Base-by-base conservation (phyloP, 2,888 invertebrate species). In the Leptinotarsa juncta region DNA sequence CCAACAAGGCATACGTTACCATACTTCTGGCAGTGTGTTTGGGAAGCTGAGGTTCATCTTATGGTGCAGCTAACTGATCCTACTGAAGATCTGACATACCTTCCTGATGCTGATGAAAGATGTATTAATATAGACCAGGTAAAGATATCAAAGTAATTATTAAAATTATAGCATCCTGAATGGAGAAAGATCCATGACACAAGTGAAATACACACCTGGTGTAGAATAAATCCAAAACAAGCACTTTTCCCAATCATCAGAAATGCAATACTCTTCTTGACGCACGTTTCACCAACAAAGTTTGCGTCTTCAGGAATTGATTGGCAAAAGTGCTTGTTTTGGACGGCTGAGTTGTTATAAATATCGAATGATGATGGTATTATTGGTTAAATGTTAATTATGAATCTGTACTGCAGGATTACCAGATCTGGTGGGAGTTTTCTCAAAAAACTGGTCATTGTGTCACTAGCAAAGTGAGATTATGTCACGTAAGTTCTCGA, bases 21-120 rank as follows among this genome's bases (percentile, higher is more conserved):
- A 50, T 85, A 86, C 83, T 94, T 97, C 87, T 97, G 97, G 97
- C 95, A 96, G 88, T 94, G 95, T 89, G 93, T 95, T 69, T 97
- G 96, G 96, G 96, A 96, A 88, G 93, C 94, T 67, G 95, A 96
- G 84, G 94, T 96, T 14, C 92, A 94, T 82, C 90, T 97, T 70
- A 89, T 97, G 78, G 95, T 95, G 57, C 93, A 94, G 86, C 88
- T 97, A 68, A 94, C 94, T 3, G 93, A 92, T 77, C 84, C 86
- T 1, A 85, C 87, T 2, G 88, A 89, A 79, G 89, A 91, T 77
- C 86, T 91, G 66, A 90, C 90, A 82, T 93, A 93, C 84, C 90
- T 93, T 82, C 93, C 91, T 1, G 89, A 90, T 68, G 89, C 89
- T 7, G 88, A 88, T 74, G 91, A 91, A 74, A 90, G 91, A 71